These are phyloP conservation scores for Melieria omissa DNA, from an alignment of 2,888 invertebrate genomes.

Conservation along the genomic window DNA sequence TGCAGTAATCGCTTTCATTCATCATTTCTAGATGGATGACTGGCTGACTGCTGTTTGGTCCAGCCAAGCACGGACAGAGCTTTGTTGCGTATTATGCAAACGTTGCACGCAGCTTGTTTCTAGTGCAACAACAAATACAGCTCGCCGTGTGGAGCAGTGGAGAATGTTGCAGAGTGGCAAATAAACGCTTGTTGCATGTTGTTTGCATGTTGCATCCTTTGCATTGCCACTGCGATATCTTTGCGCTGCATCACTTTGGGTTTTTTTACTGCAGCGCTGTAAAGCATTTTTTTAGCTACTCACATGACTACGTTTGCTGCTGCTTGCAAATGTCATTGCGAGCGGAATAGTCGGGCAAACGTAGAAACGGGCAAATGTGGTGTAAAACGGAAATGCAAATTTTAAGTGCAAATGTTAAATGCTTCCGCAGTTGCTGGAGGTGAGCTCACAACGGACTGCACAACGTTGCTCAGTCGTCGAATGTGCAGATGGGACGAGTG, in stretches of 20 bases:
- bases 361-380: background rate
- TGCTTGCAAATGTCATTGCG: background rate
- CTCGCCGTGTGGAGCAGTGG: no score
- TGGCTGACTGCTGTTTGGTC: no score
- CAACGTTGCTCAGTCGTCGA: background rate
- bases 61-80: no score
- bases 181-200: no score
- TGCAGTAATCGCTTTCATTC: no score
- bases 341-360: no score
- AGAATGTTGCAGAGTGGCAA: no score
- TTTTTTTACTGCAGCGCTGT: background rate
- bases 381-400: constrained; percentile 5
- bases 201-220: background rate
- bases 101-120: no score
- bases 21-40: no score
- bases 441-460: background rate
- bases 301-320: background rate
- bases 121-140: no score
- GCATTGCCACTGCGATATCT: background rate
- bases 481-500: background rate
- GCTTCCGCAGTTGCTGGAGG: background rate
- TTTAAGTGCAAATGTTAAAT: background rate
- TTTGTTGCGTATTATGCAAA: no score
- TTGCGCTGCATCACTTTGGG: background rate
- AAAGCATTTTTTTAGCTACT: background rate